Evolutionary conservation across 2,888 invertebrate species (phyloP), one percentile per base, ranked within the genome.

Genomic region (Leucophora obtusa): DNA sequence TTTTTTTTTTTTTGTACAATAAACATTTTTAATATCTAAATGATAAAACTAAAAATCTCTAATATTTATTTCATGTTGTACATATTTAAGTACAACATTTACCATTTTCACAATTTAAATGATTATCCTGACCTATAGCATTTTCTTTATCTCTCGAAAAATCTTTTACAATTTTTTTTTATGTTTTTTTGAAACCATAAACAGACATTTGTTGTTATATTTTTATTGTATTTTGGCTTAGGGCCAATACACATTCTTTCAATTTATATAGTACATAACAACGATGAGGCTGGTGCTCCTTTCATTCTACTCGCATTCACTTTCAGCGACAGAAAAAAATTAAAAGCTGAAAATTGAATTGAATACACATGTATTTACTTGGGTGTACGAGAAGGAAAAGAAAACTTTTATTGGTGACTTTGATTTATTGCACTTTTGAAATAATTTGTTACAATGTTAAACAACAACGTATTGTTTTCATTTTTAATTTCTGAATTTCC

Each of bases 371-470:
- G 28, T 6, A 24, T 24, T 2, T 24, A 28, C 28, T 28, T 28
- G 6, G 8, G 38, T 38, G 4, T 38, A 38, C 11, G 8, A 1
- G 11, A 14, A 38, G 2, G 2, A 38, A 38, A 38, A 38, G 1
- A 38, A 38, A 9, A 2, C 8, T 28, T 28, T 28, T 28, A 28
- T 7, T 47, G 43, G 2, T 56, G 53, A 66, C 54, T 43, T 38
- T 66, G 66, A 66, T 66, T 66, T 54, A 56, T 66, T 54, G 65
- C 9, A 66, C 38, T 53, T 66, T 66, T 53, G 51, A 38, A 35
- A 14, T 54, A 35, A 21, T 47, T 47, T 47, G 43, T n/a, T 38
- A 11, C 2, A 38, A 38, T 38, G 14, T 38, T 11, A 21, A 17
- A 53, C 17, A 62, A 51, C 11, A 43, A 24, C n/a, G 38, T 21